These are phyloP conservation scores for Acrobasis repandana DNA, from an alignment of 2,888 invertebrate species.

Conservation along the genomic window DNA sequence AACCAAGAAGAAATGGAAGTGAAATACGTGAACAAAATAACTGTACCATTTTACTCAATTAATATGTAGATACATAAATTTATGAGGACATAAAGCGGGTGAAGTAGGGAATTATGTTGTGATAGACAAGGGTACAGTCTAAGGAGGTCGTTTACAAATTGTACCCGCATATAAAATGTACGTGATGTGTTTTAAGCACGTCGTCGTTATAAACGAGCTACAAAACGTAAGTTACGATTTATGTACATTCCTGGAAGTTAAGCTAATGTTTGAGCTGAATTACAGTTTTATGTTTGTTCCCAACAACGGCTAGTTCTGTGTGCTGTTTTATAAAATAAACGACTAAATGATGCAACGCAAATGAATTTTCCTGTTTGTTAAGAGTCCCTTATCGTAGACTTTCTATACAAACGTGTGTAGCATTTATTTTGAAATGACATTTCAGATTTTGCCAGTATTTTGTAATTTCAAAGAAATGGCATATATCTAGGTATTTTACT, in stretches of 20 bases:
- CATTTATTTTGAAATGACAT: too few species aligned
- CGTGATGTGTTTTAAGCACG: constrained; percentile 20
- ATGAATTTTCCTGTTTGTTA: neutral
- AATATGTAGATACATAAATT: constrained; percentile 1
- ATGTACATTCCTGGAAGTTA: constrained; percentile 13
- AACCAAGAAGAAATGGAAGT: neutral
- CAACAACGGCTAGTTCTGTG: neutral
- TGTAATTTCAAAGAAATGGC: too few species aligned
- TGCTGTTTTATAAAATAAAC: neutral
- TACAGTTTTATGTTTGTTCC: constrained; percentile 12
- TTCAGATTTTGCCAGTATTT: too few species aligned
- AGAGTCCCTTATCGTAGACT: too few species aligned
- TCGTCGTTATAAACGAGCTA: constrained; percentile 11
- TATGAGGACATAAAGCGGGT: neutral
- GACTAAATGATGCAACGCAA: neutral
- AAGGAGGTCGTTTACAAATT: constrained; percentile 11
- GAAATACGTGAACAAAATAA: neutral
- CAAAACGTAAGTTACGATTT: constrained; percentile 7
- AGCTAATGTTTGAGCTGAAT: constrained; percentile 13
- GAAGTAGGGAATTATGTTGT: constrained; percentile 8
- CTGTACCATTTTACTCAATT: neutral
- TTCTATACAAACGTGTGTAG: too few species aligned
- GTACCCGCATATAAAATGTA: constrained; percentile 10
- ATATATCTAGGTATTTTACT: too few species aligned
- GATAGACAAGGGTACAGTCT: constrained; percentile 10